Evolutionary conservation across 2,797 vertebrate genomes (phyloP), one percentile per base, ranked within the genome.

Genomic region (Enteromius unitaeniatus): DNA sequence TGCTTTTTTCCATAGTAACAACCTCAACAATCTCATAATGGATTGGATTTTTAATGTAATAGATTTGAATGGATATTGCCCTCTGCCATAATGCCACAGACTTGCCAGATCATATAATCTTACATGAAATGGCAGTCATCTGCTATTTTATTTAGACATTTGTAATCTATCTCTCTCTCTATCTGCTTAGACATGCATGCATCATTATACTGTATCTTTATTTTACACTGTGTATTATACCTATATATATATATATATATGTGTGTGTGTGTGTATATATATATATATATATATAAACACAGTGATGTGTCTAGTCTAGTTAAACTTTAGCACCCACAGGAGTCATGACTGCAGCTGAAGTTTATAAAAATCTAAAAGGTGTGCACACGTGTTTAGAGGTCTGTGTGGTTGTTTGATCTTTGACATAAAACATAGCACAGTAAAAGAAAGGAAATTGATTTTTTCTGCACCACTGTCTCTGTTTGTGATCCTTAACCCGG

Each of bases 401-500:
- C 45, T 72, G 55, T 3, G 55, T 60, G 49, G 40, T 47, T 64
- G 58, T 86, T 86, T 87, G 82, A 81, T 86, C 82, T 58, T 79
- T 60, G 26, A 72, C 74, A 79, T 55, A 26, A 72, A 62, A 58
- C 80, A 78, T 64, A 79, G 81, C 74, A 37, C 34, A 67, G 79
- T 64, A 9, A 6, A 60, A 37, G 62, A 78, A 67, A 14, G 75
- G 78, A 19, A 31, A 85, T 55, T 42, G 76, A 69, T 80, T 79
- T 80, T 79, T 80, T 45, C 78, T 70, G 68, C 60, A 49, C 21
- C 68, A 51, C 75, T 60, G 82, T 84, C 51, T 51, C 82, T 51
- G 68, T 83, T 74, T 70, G 45, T 80, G 73, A 87, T 79, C 51
- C 81, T 62, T 68, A 88, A 76, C 87, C 79, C 45, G 6, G 60